Conservation (phyloP, 2,888 invertebrate species). For the Coelopa pilipes region DNA sequence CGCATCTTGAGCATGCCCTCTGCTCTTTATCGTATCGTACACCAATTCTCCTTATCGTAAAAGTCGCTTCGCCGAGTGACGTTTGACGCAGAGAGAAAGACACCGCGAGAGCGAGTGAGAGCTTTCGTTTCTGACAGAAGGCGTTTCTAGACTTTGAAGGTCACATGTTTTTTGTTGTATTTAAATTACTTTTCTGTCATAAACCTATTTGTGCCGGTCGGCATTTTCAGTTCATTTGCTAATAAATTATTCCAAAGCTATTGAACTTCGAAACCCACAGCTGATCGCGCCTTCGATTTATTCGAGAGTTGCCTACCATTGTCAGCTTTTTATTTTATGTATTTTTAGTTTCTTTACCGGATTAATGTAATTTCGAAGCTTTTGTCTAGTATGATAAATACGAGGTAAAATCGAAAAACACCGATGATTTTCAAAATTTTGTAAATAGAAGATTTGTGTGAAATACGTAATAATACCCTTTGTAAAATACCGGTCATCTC, state of each 20-base stretch:
- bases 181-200: too few species aligned
- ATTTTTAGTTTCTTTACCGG: too few species aligned
- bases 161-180: neutral
- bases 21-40: too few species aligned
- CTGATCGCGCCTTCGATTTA: neutral
- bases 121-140: neutral
- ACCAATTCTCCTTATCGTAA: too few species aligned
- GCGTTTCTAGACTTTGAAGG: slow-evolving; percentile 22
- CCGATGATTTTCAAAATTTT: too few species aligned
- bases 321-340: neutral
- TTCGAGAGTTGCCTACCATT: too few species aligned
- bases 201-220: slow-evolving; percentile 15
- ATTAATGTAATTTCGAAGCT: neutral
- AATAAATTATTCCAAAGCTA: neutral
- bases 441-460: too few species aligned
- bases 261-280: slow-evolving; percentile 8
- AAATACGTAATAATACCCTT: too few species aligned
- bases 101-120: neutral
- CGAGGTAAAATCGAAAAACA: too few species aligned
- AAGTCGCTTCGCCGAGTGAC: too few species aligned
- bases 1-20: slow-evolving; percentile 9
- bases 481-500: too few species aligned
- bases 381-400: neutral
- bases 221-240: slow-evolving; percentile 8
- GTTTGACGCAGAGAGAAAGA: neutral